Conservation (phyloP, 2,888 invertebrate species). For the Stenoptilia bipunctidactyla region DNA sequence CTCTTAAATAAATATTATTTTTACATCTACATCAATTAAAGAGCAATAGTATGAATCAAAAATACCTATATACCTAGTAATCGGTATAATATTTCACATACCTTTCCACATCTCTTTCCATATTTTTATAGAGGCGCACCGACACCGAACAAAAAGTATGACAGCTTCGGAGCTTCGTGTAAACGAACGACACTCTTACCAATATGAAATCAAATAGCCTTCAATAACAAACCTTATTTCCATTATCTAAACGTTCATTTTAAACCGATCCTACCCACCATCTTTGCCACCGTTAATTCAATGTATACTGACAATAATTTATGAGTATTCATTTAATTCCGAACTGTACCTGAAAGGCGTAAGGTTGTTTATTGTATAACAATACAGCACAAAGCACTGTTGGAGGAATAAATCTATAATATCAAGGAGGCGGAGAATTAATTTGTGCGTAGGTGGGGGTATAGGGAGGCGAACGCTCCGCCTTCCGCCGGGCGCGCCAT, state of each 20-base stretch:
- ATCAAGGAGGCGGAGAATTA: constrained; percentile 67
- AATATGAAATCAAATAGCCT: constrained; percentile 33
- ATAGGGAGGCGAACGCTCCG: constrained; percentile 46
- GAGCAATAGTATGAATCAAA: too few species aligned
- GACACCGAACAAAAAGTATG: constrained; percentile 67
- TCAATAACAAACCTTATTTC: constrained; percentile 33
- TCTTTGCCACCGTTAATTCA: constrained; percentile 57
- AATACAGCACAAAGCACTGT: constrained; percentile 34
- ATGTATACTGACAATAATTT: constrained; percentile 63
- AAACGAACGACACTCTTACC: constrained; percentile 48
- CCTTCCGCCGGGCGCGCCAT: constrained; percentile 55
- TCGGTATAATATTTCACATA: neutral
- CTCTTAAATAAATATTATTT: too few species aligned
- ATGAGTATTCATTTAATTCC: constrained; percentile 51
- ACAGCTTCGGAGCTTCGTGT: constrained; percentile 47
- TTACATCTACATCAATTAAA: too few species aligned
- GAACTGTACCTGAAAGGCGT: constrained; percentile 51
- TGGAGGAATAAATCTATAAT: constrained; percentile 68
- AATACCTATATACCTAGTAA: neutral
- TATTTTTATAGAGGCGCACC: constrained; percentile 48
- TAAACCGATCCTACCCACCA: constrained; percentile 23
- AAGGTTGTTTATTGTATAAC: constrained; percentile 64
- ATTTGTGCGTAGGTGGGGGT: constrained; percentile 48
- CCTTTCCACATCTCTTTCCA: constrained; percentile 30
- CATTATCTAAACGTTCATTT: constrained; percentile 33